phyloP scores from a whole-genome alignment of 2,113 vertebrate species.

The Ornithorhynchus anatinus region DNA sequence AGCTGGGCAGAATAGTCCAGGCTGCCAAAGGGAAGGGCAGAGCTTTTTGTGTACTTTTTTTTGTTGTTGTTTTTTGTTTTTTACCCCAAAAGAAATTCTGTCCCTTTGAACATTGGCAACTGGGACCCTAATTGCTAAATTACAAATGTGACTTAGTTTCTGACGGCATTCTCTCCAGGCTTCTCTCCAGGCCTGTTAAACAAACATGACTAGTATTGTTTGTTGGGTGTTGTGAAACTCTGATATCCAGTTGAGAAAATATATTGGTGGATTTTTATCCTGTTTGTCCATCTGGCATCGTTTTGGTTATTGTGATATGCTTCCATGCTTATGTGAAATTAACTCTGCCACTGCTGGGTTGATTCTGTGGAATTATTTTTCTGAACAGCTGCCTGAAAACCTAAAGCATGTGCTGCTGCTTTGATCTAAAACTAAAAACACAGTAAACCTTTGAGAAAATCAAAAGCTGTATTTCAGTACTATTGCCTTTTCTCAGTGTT shows the following conservation, averaged over 20 bases:
- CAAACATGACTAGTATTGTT: slow-evolving; percentile 34
- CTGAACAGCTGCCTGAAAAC: too few species aligned
- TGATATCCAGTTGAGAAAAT: not conserved
- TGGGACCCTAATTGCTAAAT: slow-evolving; percentile 18
- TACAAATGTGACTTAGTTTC: not conserved
- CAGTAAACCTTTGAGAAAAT: too few species aligned
- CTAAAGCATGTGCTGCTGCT: too few species aligned
- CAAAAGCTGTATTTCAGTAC: too few species aligned
- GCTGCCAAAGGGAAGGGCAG: slow-evolving; percentile 55
- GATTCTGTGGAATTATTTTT: too few species aligned
- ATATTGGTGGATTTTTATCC: slow-evolving; percentile 11
- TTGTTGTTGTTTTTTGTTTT: too few species aligned
- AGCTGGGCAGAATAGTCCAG: slow-evolving; percentile 39
- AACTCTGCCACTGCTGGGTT: too few species aligned
- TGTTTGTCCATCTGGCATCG: slow-evolving; percentile 3
- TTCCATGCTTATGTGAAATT: slow-evolving; percentile 24
- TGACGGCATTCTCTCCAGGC: slow-evolving; percentile 13
- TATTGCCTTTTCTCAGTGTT: too few species aligned
- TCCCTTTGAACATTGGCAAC: too few species aligned
- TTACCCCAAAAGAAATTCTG: too few species aligned
- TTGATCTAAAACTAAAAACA: too few species aligned
- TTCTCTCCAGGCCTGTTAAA: slow-evolving; percentile 39
- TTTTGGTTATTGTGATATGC: slow-evolving; percentile 34
- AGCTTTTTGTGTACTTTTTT: slow-evolving; percentile 44
- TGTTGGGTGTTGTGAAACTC: slow-evolving; percentile 18